A percentile compares a stretch with the other conserved stretches of the same genome.
These are phyloP conservation scores for Elaphurus davidianus DNA, from an alignment of 2,113 vertebrate genomes.

Conservation along the genomic window DNA sequence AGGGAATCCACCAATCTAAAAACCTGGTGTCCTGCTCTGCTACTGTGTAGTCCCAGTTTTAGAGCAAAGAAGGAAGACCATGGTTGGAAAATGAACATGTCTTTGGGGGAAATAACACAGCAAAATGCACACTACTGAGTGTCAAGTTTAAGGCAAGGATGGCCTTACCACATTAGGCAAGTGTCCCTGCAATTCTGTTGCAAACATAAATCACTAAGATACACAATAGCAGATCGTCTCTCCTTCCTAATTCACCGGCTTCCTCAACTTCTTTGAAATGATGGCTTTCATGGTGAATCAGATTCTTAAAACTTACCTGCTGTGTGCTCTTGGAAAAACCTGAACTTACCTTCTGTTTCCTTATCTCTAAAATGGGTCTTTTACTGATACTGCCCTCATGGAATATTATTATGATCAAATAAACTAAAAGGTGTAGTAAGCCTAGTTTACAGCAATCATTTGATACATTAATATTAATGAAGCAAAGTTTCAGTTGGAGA, in stretches of 20 bases:
- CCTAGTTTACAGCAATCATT: not conserved
- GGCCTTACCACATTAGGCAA: constrained; percentile 27
- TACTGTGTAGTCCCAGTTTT: not conserved
- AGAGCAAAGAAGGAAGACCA: not conserved
- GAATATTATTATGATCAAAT: not conserved
- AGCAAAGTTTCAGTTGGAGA: not conserved
- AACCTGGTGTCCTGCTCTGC: not conserved
- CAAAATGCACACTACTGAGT: not conserved
- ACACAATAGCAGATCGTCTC: not conserved
- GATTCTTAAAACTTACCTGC: not conserved
- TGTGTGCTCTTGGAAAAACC: not conserved
- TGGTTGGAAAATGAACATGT: constrained; percentile 35
- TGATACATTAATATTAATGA: not conserved
- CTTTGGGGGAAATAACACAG: constrained; percentile 62
- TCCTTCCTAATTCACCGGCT: not conserved
- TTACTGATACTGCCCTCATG: not conserved
- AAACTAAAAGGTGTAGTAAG: not conserved
- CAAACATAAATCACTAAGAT: constrained; percentile 54
- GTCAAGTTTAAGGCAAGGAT: constrained; percentile 8
- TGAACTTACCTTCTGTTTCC: not conserved
- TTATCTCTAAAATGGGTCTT: not conserved
- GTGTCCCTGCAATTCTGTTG: not conserved
- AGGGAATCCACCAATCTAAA: constrained; percentile 53
- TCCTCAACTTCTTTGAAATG: not conserved
- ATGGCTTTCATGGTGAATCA: not conserved